Evolutionary conservation across 2,797 vertebrate species (phyloP).

Genomic region (Phyllotis vaccarum): DNA sequence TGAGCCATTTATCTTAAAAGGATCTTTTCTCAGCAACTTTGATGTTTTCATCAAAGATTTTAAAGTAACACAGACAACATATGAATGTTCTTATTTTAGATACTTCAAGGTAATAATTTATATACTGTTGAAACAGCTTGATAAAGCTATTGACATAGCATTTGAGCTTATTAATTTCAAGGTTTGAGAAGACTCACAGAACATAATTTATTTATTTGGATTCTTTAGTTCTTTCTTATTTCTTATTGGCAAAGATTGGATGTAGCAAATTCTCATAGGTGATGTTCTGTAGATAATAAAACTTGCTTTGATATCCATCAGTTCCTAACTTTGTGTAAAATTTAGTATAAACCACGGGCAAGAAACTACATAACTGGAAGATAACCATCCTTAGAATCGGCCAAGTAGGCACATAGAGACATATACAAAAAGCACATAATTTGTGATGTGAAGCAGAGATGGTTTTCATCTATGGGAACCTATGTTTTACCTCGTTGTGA

Average conservation of each 20-base stretch:
- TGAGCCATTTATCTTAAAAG: neutral
- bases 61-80: neutral
- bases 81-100: neutral
- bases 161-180: neutral
- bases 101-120: neutral
- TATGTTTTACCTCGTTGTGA: neutral
- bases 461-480: neutral
- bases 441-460: neutral
- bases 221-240: neutral
- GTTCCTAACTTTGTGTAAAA: conserved; percentile 27
- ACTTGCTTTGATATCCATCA: neutral
- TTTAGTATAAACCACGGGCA: conserved; percentile 39
- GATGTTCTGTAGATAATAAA: neutral
- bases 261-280: neutral
- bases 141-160: neutral
- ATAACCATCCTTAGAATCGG: neutral
- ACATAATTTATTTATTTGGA: neutral
- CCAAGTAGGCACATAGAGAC: neutral
- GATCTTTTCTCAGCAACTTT: neutral
- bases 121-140: neutral
- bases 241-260: neutral
- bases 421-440: neutral
- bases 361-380: neutral
- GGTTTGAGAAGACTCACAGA: conserved; percentile 15
- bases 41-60: conserved; percentile 38